Base-by-base conservation (phyloP, 2,113 vertebrate genomes). In the Theristicus caerulescens region DNA sequence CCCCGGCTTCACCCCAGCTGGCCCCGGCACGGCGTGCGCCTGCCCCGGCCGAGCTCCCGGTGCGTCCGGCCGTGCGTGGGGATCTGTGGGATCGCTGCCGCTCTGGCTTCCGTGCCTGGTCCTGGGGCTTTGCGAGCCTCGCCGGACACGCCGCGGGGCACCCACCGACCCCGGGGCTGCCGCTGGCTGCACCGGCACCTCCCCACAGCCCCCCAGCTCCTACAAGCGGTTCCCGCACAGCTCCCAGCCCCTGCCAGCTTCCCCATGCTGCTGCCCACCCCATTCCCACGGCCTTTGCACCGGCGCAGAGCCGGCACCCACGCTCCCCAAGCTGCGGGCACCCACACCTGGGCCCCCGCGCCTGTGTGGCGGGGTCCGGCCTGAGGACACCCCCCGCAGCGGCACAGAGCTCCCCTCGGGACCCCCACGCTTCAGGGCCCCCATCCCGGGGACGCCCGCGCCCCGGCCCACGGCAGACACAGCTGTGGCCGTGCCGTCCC, bases 71-170 rank as follows among this genome's bases (percentile, higher is more conserved):
- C 14, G 62, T 4, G 15, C 6, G 12, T 16, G 42, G 55, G 47
- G 52, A n/a, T 13, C 24, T 24, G 4, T 6, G 26, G 66, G 46
- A 64, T 58, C 4, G 17, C 72, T 11, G 58, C 58, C 2, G n/a
- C n/a, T 59, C 52, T 6, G 8, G 42, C 44, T 70, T 13, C 74
- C 14, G 2, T 11, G 19, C n/a, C 44, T 1, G 22, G 10, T 32
- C 42, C n/a, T 1, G 8, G 47, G 14, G 4, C 61, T 44, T 36
- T 24, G 40, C 12, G 24, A 59, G 55, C 36, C 24, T 14, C 6
- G 6, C n/a, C 0, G 24, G 19, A n/a, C 8, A 6, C 5, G 3
- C 64, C 0, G 9, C 4, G 26, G 15, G 31, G 66, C 46, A 14
- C 55, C 55, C 24, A 6, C 44, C 5, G 1, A 13, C 54, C 22